Percentiles rank a stretch among this genome's conserved stretches.
phyloP scores from a whole-genome alignment of 2,888 invertebrate species.

The Lepidochitona cinerea region DNA sequence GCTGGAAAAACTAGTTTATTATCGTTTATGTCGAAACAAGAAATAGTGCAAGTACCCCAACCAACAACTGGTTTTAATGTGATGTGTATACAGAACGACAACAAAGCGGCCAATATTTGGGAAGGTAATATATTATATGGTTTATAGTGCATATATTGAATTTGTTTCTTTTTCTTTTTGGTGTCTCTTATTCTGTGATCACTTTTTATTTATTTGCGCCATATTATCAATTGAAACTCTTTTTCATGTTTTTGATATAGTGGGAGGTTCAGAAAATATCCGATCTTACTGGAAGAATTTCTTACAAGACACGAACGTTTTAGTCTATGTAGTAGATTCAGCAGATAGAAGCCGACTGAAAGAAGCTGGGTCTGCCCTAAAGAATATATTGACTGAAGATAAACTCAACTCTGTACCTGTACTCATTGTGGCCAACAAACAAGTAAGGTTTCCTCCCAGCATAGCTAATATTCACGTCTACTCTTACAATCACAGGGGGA shows the following conservation, averaged over 20 bases:
- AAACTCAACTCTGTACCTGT: slow-evolving; percentile 40
- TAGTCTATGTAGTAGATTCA: slow-evolving; percentile 52
- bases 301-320: slow-evolving; percentile 45
- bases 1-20: slow-evolving; percentile 47
- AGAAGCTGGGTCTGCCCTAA: slow-evolving; percentile 42
- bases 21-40: slow-evolving; percentile 31
- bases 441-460: no score
- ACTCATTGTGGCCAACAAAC: slow-evolving; percentile 52
- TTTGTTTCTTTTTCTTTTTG: no score
- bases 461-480: no score
- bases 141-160: no score
- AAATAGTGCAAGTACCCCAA: slow-evolving; percentile 18
- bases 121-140: slow-evolving; percentile 39
- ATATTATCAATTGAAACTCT: no score
- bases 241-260: slow-evolving; percentile 20
- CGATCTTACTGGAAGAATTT: slow-evolving; percentile 51
- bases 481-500: no score
- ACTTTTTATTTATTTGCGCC: no score
- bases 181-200: no score
- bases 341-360: slow-evolving; percentile 33
- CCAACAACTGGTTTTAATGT: slow-evolving; percentile 48
- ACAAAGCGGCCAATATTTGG: slow-evolving; percentile 40
- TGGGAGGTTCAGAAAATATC: slow-evolving; percentile 43
- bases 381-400: slow-evolving; percentile 39
- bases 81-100: slow-evolving; percentile 36